These are phyloP conservation scores for Ispidina lecontei DNA, from an alignment of 2,797 vertebrate genomes.

Conservation along the genomic window DNA sequence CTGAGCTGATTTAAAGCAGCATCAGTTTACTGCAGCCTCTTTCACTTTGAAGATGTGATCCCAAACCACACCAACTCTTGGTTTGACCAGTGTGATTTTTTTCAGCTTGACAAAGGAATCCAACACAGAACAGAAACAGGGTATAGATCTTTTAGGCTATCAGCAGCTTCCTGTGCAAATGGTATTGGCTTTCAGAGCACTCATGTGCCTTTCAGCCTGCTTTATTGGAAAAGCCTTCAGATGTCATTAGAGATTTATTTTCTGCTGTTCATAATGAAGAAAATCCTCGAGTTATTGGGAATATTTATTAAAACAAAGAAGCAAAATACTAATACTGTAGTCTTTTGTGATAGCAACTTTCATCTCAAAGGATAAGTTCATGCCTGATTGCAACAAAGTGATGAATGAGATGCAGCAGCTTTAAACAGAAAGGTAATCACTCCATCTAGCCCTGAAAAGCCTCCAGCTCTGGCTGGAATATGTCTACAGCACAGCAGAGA, in stretches of 20 bases:
- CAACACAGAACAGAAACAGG: neutral
- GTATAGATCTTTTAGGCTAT: constrained; percentile 14
- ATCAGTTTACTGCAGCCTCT: neutral
- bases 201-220: constrained; percentile 4
- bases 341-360: constrained; percentile 19
- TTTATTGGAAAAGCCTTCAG: constrained; percentile 60
- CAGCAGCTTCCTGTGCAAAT: neutral
- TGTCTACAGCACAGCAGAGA: neutral
- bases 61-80: neutral
- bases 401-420: constrained; percentile 61
- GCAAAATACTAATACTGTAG: constrained; percentile 22
- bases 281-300: constrained; percentile 51
- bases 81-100: neutral
- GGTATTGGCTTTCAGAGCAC: constrained; percentile 53
- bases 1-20: constrained; percentile 1
- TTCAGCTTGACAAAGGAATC: neutral
- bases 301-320: constrained; percentile 61
- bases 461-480: constrained; percentile 46
- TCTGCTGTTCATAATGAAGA: constrained; percentile 48
- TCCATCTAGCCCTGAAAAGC: constrained; percentile 42
- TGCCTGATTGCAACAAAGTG: constrained; percentile 51
- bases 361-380: constrained; percentile 47
- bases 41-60: constrained; percentile 8
- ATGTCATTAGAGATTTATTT: constrained; percentile 53
- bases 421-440: constrained; percentile 59